Percentiles rank a stretch among this genome's conserved stretches.
Conservation (phyloP, 2,797 vertebrate species). For the Lepus oiostolus region DNA sequence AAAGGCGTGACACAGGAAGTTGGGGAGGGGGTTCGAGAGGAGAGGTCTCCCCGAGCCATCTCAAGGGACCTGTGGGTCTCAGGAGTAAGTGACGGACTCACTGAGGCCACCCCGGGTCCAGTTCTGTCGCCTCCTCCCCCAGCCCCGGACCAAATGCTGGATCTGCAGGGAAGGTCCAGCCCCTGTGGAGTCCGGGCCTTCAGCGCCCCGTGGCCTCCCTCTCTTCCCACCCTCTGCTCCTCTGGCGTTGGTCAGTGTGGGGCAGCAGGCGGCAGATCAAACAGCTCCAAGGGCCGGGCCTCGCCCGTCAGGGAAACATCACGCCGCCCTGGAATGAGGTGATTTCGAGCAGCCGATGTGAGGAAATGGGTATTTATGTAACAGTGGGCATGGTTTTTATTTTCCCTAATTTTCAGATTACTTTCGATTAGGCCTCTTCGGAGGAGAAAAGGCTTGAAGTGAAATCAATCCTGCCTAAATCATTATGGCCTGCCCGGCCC, state of each 20-base stretch:
- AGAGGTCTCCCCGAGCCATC: neutral
- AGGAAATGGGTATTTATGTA: slow-evolving; percentile 92
- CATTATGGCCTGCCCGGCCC: slow-evolving; percentile 95
- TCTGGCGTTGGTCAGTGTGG: slow-evolving; percentile 76
- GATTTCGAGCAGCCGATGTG: slow-evolving; percentile 88
- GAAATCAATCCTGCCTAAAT: slow-evolving; percentile 99
- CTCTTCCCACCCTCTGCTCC: neutral
- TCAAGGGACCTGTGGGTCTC: neutral
- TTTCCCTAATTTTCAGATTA: slow-evolving; percentile 95
- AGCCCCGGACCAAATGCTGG: neutral
- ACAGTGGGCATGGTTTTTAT: slow-evolving; percentile 91
- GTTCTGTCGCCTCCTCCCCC: neutral
- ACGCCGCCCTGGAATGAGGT: slow-evolving; percentile 87
- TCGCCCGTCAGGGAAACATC: slow-evolving; percentile 88
- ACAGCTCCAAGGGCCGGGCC: slow-evolving; percentile 82
- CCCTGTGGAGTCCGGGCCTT: neutral
- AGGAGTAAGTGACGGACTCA: neutral
- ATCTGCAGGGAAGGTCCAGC: neutral
- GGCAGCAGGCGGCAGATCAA: slow-evolving; percentile 77
- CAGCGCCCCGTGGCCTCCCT: neutral
- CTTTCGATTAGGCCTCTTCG: slow-evolving; percentile 91
- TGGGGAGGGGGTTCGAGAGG: neutral
- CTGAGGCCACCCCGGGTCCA: neutral
- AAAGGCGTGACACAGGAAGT: neutral
- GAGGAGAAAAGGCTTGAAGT: slow-evolving; percentile 92